phyloP scores from a whole-genome alignment of 2,797 vertebrate species.

The Gymnothorax javanicus region DNA sequence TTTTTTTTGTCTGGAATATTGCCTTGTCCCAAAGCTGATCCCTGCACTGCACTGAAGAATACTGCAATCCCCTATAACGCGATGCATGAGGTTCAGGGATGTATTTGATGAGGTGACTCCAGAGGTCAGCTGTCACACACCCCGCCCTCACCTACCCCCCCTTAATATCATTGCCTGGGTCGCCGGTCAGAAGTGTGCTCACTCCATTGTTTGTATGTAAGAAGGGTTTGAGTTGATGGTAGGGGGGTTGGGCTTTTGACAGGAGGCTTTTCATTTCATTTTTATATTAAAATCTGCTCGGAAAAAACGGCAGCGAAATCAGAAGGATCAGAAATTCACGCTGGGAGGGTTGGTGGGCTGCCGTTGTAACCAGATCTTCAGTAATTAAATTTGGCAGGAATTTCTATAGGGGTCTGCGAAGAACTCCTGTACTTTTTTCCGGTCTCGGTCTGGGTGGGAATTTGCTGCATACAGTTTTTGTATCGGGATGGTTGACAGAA shows the following conservation, averaged over 20 bases:
- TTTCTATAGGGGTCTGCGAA: not conserved
- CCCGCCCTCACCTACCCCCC: not conserved
- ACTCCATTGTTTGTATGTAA: slow-evolving; percentile 23
- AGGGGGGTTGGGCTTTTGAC: slow-evolving; percentile 26
- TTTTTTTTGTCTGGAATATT: not conserved
- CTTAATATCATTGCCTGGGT: slow-evolving; percentile 39
- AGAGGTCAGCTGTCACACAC: slow-evolving; percentile 48
- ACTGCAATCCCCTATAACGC: slow-evolving; percentile 13
- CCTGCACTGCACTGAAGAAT: not conserved
- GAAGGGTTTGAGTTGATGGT: slow-evolving; percentile 16
- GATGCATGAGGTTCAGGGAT: slow-evolving; percentile 23
- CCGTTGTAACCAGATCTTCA: not conserved
- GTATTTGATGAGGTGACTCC: slow-evolving; percentile 42
- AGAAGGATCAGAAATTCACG: slow-evolving; percentile 24
- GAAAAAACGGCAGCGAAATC: not conserved
- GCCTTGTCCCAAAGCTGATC: not conserved
- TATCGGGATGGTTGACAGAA: not conserved
- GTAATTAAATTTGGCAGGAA: not conserved
- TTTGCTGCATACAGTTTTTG: not conserved
- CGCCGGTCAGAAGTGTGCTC: slow-evolving; percentile 26
- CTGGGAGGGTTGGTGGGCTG: not conserved
- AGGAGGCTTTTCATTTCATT: slow-evolving; percentile 36
- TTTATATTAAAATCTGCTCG: not conserved
- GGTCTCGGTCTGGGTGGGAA: not conserved
- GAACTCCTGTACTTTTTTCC: not conserved